A percentile compares a stretch with the other conserved stretches of the same genome.
Evolutionary conservation across 2,113 vertebrate genomes (phyloP).

Genomic region (Callionymus lyra): DNA sequence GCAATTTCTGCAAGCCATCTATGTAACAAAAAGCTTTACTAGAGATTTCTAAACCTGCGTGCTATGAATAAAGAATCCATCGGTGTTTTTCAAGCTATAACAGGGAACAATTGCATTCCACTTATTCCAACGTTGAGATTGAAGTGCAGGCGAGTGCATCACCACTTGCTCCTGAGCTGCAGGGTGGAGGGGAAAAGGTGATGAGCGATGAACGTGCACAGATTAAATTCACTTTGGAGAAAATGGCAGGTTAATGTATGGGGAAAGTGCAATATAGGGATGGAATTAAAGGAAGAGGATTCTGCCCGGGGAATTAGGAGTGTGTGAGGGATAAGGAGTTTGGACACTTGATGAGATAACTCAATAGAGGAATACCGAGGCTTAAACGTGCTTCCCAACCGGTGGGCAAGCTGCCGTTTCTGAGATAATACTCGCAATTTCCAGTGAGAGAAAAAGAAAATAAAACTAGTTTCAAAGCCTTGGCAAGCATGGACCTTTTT

Average conservation of each 20-base stretch:
- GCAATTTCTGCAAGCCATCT: no score
- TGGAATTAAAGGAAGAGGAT: conserved; percentile 19
- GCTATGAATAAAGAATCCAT: conserved; percentile 4
- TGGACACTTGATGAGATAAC: conserved; percentile 45
- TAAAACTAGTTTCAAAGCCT: no score
- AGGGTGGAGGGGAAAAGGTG: conserved; percentile 19
- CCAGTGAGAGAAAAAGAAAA: no score
- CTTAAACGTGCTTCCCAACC: conserved; percentile 29
- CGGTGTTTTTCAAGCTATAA: conserved; percentile 23
- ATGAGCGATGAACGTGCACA: conserved; percentile 45
- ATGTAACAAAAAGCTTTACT: no score
- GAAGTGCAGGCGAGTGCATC: conserved; percentile 23
- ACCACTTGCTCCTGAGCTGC: conserved; percentile 31
- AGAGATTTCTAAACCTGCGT: no score
- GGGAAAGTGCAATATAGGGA: conserved; percentile 41
- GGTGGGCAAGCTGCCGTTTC: no score
- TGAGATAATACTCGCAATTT: no score
- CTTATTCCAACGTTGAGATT: conserved; percentile 16
- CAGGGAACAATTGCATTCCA: conserved; percentile 19
- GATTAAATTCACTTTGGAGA: conserved; percentile 55
- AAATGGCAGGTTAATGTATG: conserved; percentile 56
- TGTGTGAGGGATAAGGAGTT: conserved; percentile 32
- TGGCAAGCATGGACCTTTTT: no score
- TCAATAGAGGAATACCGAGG: conserved; percentile 40
- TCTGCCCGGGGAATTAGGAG: conserved; percentile 18